Evolutionary conservation across 2,113 vertebrate genomes (phyloP).

Genomic region (Drymodes brunneopygia): DNA sequence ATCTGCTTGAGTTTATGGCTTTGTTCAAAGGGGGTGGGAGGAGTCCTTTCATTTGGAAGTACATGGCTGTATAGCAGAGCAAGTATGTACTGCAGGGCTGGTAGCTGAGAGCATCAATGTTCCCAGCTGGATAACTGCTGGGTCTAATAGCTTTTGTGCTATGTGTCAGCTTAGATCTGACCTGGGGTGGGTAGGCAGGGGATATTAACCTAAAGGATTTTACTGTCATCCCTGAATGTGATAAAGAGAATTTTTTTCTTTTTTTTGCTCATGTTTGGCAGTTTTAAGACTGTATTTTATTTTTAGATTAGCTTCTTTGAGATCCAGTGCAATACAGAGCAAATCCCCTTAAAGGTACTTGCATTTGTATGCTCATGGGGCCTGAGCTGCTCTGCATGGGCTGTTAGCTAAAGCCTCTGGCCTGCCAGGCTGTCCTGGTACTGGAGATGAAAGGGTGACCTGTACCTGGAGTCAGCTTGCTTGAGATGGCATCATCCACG

Average conservation of each 20-base stretch:
- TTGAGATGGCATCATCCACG: not conserved
- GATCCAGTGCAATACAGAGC: not conserved
- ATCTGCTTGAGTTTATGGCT: not conserved
- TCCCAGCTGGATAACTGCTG: not conserved
- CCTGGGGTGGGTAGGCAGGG: accelerated
- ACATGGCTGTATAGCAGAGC: not conserved
- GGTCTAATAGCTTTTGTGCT: not conserved
- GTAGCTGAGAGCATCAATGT: not conserved
- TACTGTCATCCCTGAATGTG: not conserved
- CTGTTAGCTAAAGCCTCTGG: not conserved
- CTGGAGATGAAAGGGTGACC: not conserved
- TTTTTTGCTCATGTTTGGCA: not conserved
- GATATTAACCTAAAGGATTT: not conserved
- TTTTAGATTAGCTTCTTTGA: not conserved
- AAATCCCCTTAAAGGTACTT: not conserved
- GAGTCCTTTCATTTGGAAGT: not conserved
- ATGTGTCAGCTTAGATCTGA: not conserved
- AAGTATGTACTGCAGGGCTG: not conserved
- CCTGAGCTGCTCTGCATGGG: not conserved
- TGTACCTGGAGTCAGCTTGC: not conserved
- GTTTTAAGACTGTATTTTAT: not conserved
- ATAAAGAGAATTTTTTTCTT: not conserved
- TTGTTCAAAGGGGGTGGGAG: not conserved
- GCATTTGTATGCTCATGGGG: not conserved
- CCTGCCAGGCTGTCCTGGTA: not conserved